Evolutionary conservation across 1,140 invertebrate genomes (phyloP), one percentile per base, ranked within the genome.

Genomic region (Papilio polytes): DNA sequence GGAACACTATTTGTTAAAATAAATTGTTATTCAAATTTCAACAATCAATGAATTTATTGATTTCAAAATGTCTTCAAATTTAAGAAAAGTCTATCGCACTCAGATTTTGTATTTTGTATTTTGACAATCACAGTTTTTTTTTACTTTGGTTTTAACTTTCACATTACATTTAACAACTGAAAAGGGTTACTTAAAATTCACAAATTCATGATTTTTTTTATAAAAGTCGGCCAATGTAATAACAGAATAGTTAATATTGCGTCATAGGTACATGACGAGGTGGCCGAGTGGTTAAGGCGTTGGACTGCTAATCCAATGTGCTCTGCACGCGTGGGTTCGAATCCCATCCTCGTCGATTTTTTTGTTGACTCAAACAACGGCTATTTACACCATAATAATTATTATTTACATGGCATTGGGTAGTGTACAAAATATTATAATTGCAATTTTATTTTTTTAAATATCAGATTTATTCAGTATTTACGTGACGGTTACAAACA

Each of bases 251-350:
- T 83, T 81, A 59, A 74, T 80, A 83, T 81, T 80, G 70, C 80
- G 66, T 70, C 81, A 15, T 76, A 79, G 56, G 78, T 85, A 91
- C 76, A 80, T 83, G 97, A 97, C 97, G 97, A 97, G 97, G 97
- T 97, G 97, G 97, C 97, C 97, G 97, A 97, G 97, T 97, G 97
- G 97, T 97, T 97, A 97, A 97, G 97, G 97, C 97, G 97, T 97
- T 97, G 97, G 97, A 97, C 97, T 97, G 97, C 97, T 97, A 97
- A 91, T 95, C 95, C 95, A 95, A 96, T 95, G 95, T 95, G 95
- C 95, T 96, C 95, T 95, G 95, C 97, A 97, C 97, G 97, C 97
- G 97, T 97, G 97, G 97, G 97, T 97, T 97, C 97, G 97, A 97
- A 97, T 97, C 97, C 97, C 97, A 97, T 97, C 97, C 97, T 97